Conservation (phyloP, 2,888 invertebrate genomes). For the Dermolepida albohirtum region DNA sequence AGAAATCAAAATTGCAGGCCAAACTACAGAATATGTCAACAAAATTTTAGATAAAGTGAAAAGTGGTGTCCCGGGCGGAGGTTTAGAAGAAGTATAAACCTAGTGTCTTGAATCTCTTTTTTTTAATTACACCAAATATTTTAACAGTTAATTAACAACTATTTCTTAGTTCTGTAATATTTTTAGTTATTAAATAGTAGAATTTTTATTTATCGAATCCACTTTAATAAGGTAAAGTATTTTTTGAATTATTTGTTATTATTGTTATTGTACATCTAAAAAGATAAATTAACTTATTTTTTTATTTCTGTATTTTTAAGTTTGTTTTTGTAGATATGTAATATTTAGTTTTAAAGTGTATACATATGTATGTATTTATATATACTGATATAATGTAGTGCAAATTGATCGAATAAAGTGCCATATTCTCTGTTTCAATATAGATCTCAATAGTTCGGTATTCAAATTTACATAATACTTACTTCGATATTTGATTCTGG, state of each 20-base stretch:
- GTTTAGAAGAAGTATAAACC: conserved; percentile 72
- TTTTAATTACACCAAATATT: conserved; percentile 36
- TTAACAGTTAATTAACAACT: conserved; percentile 14
- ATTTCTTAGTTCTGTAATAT: conserved; percentile 4
- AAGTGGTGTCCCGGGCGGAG: conserved; percentile 81
- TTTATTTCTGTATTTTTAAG: conserved; percentile 19
- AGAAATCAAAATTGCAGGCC: conserved; percentile 90
- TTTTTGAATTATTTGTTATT: conserved; percentile 16
- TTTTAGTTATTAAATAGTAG: conserved; percentile 6
- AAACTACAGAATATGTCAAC: conserved; percentile 94
- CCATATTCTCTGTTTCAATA: conserved; percentile 16
- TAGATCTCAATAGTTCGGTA: conserved; percentile 19
- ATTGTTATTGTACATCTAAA: conserved; percentile 8
- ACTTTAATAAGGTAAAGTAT: conserved; percentile 24
- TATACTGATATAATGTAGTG: conserved; percentile 30
- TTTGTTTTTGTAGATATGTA: conserved; percentile 26
- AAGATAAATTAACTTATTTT: conserved; percentile 24
- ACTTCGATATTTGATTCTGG: conserved; percentile 24
- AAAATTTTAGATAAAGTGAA: conserved; percentile 89
- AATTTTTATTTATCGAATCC: conserved; percentile 38
- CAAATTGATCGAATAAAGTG: conserved; percentile 32
- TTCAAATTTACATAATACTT: conserved; percentile 1
- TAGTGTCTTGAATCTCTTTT: conserved; percentile 32
- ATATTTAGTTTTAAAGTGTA: background rate
- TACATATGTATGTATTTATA: conserved; percentile 17